Evolutionary conservation across 2,113 vertebrate species (phyloP).

Genomic region (Lota lota): DNA sequence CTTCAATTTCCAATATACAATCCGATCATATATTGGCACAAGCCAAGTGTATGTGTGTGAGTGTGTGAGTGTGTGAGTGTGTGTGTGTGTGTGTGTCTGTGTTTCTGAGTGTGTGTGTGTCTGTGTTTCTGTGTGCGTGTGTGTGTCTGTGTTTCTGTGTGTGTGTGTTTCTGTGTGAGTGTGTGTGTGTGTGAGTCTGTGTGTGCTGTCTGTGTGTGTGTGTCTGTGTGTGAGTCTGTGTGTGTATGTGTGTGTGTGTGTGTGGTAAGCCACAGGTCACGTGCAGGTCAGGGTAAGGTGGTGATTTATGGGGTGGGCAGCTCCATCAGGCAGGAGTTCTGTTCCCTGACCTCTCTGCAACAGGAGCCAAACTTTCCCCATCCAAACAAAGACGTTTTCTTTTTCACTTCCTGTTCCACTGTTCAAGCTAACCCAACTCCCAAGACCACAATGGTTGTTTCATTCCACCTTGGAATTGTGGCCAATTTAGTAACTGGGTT

Average conservation of each 20-base stretch:
- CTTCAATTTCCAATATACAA: too few relatives aligned
- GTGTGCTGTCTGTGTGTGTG: background rate
- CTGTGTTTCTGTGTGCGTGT: background rate
- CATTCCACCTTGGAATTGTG: too few relatives aligned
- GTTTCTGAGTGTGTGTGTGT: background rate
- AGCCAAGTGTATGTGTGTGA: background rate
- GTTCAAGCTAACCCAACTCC: too few relatives aligned
- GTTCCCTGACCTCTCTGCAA: slow-evolving; percentile 63
- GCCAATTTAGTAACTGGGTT: too few relatives aligned
- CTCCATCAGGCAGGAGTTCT: slow-evolving; percentile 52
- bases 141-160: background rate
- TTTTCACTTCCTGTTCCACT: slow-evolving; percentile 5
- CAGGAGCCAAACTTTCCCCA: slow-evolving; percentile 42
- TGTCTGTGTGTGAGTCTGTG: too few relatives aligned
- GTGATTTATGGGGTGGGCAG: slow-evolving; percentile 64
- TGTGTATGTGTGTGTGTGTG: too few relatives aligned
- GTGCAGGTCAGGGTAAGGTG: slow-evolving; percentile 47
- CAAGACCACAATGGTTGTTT: too few relatives aligned
- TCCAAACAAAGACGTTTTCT: background rate
- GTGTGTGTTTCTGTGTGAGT: slow-evolving; percentile 1
- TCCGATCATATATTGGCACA: too few relatives aligned
- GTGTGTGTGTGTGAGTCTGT: background rate
- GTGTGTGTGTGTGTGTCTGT: background rate
- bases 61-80: slow-evolving; percentile 10
- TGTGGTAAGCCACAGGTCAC: slow-evolving; percentile 37